Evolutionary conservation across 1,140 invertebrate species (phyloP).

Genomic region (Triops cancriformis): DNA sequence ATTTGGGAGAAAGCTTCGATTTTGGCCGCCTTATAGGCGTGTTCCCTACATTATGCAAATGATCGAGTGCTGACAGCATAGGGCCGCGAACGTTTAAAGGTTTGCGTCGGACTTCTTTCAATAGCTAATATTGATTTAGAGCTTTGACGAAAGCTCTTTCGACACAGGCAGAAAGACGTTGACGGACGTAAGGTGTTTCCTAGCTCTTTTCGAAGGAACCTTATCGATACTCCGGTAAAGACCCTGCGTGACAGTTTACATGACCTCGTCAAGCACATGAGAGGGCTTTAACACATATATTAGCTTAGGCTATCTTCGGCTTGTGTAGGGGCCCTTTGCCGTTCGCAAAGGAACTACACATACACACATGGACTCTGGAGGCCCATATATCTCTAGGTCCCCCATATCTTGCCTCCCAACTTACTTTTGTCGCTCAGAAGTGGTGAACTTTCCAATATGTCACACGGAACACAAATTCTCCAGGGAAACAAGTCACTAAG

Average conservation of each 20-base stretch:
- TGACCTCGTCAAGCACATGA: neutral
- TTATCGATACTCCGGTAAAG: neutral
- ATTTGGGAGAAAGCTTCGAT: neutral
- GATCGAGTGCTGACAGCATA: neutral
- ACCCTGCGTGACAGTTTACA: neutral
- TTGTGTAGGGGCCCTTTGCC: neutral
- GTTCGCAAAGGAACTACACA: neutral
- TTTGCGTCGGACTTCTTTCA: neutral
- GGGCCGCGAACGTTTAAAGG: neutral
- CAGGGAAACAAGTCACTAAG: neutral
- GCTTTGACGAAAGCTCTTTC: neutral
- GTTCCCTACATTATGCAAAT: neutral
- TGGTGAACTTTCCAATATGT: neutral
- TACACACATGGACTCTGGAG: neutral
- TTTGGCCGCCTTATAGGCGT: neutral
- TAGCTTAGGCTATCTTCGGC: slow-evolving; percentile 2
- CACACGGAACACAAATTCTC: neutral
- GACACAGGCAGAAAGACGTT: neutral
- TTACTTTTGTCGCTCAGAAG: neutral
- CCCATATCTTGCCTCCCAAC: neutral
- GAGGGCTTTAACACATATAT: neutral
- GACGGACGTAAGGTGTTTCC: neutral
- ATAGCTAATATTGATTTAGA: slow-evolving; percentile 6
- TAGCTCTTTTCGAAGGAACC: neutral
- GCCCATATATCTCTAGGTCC: neutral